Evolutionary conservation across 2,888 invertebrate species (phyloP).

Genomic region (Drosophila buzzatii): DNA sequence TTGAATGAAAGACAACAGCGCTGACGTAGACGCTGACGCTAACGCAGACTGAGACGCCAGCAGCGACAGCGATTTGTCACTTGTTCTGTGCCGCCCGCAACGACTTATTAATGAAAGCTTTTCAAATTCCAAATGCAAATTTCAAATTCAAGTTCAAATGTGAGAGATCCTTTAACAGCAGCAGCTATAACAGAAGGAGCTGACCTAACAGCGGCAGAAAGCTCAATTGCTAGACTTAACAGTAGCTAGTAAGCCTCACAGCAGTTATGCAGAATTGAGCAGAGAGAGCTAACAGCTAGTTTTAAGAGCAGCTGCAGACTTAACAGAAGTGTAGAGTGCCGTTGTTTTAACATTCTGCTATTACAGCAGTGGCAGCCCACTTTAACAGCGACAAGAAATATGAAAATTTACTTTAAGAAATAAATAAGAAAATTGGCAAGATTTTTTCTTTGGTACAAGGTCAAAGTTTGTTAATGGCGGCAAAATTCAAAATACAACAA

Average conservation of each 20-base stretch:
- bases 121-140: conserved; percentile 58
- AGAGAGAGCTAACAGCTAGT: background rate
- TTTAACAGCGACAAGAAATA: conserved; percentile 25
- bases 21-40: conserved; percentile 22
- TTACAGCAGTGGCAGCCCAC: conserved; percentile 14
- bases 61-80: conserved; percentile 43
- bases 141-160: conserved; percentile 63
- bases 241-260: conserved; percentile 14
- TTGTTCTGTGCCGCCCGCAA: conserved; percentile 46
- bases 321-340: background rate
- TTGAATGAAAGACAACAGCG: conserved; percentile 68
- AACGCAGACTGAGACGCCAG: conserved; percentile 6
- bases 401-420: conserved; percentile 17
- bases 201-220: conserved; percentile 8
- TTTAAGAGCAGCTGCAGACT: background rate
- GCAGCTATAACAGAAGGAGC: background rate
- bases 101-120: conserved; percentile 74
- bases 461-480: conserved; percentile 64
- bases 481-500: conserved; percentile 32
- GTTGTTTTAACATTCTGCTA: background rate
- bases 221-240: background rate
- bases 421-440: conserved; percentile 51
- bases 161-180: conserved; percentile 9
- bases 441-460: conserved; percentile 60
- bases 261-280: background rate